A percentile compares a stretch with the other conserved stretches of the same genome.
Conservation (phyloP, 2,888 invertebrate species). For the Dicroscelio sp. region DNA sequence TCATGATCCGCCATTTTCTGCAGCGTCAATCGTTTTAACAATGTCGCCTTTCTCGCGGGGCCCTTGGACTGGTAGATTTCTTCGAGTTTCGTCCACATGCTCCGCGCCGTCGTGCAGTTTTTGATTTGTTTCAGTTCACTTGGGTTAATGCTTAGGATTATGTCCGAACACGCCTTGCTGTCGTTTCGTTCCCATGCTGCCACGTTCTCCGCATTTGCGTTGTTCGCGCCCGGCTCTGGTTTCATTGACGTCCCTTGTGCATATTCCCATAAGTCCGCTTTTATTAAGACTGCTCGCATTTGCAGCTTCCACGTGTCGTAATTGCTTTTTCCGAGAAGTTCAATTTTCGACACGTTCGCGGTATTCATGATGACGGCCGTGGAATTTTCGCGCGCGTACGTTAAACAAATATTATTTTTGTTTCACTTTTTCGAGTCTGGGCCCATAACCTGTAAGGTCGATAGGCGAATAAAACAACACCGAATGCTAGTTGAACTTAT, state of each 20-base stretch:
- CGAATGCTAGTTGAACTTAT: too few species aligned
- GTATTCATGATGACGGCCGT: not conserved
- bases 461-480: too few species aligned
- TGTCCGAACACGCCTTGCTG: conserved; percentile 41
- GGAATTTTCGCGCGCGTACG: too few species aligned
- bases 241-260: conserved; percentile 12
- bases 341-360: not conserved
- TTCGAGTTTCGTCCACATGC: conserved; percentile 38
- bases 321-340: conserved; percentile 15
- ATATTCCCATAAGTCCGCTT: conserved; percentile 29
- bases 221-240: not conserved
- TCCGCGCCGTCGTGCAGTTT: not conserved
- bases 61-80: conserved; percentile 15
- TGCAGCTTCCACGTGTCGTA: conserved; percentile 53
- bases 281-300: conserved; percentile 35
- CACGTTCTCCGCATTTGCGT: not conserved
- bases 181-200: not conserved
- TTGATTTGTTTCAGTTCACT: conserved; percentile 22
- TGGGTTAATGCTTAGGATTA: not conserved
- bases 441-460: too few species aligned
- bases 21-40: conserved; percentile 21
- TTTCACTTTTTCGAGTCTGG: too few species aligned
- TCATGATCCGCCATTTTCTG: conserved; percentile 18
- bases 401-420: too few species aligned
- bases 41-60: not conserved